Percentiles rank a stretch among this genome's conserved stretches.
Evolutionary conservation across 2,797 vertebrate genomes (phyloP).

Genomic region (Borostomias antarcticus): DNA sequence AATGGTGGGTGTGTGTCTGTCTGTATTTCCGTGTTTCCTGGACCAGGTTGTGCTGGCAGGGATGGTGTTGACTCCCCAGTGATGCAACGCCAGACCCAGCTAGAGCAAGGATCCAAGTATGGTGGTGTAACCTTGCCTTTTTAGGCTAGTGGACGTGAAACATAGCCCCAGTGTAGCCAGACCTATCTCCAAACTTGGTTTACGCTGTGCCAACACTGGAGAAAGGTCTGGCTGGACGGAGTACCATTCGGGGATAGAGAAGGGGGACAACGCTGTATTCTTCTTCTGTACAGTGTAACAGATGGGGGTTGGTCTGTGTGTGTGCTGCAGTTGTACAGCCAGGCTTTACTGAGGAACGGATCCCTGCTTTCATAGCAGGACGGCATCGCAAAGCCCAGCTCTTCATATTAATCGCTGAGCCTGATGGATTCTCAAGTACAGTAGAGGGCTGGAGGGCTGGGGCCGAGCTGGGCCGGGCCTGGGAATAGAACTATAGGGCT

Average conservation of each 20-base stretch:
- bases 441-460: slow-evolving; percentile 53
- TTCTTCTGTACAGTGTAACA: neutral
- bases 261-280: neutral
- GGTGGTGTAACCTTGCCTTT: too few species aligned
- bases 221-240: too few species aligned
- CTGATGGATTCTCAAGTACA: slow-evolving; percentile 71
- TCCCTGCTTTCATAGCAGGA: slow-evolving; percentile 38
- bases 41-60: neutral
- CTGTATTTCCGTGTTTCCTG: neutral
- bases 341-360: slow-evolving; percentile 45
- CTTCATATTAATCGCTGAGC: slow-evolving; percentile 63
- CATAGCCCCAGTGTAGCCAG: neutral
- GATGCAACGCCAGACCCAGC: slow-evolving; percentile 12
- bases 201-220: too few species aligned
- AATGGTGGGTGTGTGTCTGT: neutral
- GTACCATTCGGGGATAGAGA: neutral
- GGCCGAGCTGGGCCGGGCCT: too few species aligned
- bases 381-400: slow-evolving; percentile 44
- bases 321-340: neutral
- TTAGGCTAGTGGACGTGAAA: too few species aligned
- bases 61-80: too few species aligned
- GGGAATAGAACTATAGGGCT: too few species aligned
- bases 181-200: too few species aligned
- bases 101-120: too few species aligned
- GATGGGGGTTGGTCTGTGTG: neutral